Evolutionary conservation across 1,140 invertebrate genomes (phyloP), one percentile per base, ranked within the genome.

Genomic region (Holotrichia oblita): DNA sequence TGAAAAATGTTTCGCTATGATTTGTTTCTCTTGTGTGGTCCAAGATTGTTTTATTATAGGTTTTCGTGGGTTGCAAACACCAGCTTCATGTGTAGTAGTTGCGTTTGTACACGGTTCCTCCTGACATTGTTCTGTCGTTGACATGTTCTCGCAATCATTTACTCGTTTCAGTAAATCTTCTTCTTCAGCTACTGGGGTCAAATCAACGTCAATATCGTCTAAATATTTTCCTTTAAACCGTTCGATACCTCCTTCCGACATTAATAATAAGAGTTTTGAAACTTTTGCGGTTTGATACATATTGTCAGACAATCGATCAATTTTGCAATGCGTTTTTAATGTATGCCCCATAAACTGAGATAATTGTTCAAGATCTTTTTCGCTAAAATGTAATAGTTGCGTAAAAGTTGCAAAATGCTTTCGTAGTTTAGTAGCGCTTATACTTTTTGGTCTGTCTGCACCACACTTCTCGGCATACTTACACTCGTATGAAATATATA

Each of bases 351-450:
- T 74, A 27, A 78, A 78, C 55, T 61, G 17, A 7, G 40, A 75
- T 6, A 78, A 69, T 61, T 78, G 72, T 61, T 78, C 78, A 12
- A 78, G 20, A 75, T 78, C 78, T 7, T 75, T 78, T 8, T 78
- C 44, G 7, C 6, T 27, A 75, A 78, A 78, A 17, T 78, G 78
- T 14, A 79, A 73, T 24, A 79, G 40, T 76, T 79, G 78, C 40
- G 44, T 61, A 17, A 79, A 64, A 34, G 78, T 79, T 12, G 78
- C 73, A 14, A 79, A 34, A 24, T 79, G 78, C 42, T 79, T 79
- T 61, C 78, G 9, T 14, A 80, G 61, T 74, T 69, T 72, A 40
- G 80, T 81, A 12, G 80, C 80, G 0, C 73, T 81, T 78, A 81
- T 80, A 48, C 61, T 80, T 64, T 76, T 34, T 8, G 73, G 44